Evolutionary conservation across 2,888 invertebrate genomes (phyloP), one percentile per base, ranked within the genome.

Genomic region (Abrostola tripartita): DNA sequence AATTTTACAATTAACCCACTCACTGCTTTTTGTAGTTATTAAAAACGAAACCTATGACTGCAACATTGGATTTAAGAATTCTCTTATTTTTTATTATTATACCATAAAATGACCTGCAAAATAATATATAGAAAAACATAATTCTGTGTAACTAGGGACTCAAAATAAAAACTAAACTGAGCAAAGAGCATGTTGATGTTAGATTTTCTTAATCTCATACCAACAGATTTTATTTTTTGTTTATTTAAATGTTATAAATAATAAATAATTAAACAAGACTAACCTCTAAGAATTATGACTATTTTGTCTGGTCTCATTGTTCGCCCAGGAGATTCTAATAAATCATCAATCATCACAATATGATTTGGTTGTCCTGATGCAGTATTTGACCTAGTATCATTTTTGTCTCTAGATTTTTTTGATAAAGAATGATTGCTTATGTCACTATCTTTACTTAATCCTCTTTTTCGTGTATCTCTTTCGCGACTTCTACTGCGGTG

Each of bases 251-350:
- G 44, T 44, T 36, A 50, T 9, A 54, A 52, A n/a, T 37, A 12
- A 35, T 40, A 40, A n/a, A n/a, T n/a, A 41, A 37, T 4, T 5
- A 37, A 47, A n/a, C 9, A 1, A 50, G 14, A 76, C 83, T 74
- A 76, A 95, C 95, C 99, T 88, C 99, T 95, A 55, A 99, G 92
- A 81, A 99, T 97, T 64, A 99, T 97, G 38, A 98, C 98, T 79
- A 99, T 97, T 88, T 96, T 96, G 10, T 95, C 95, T 24, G 99
- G 98, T 78, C 99, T 96, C 78, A 96, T 96, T 67, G 95, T 95
- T 53, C 99, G 95, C 8, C 98, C 98, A 2, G 99, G 99, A 35
- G 95, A 90, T 84, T 96, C 96, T 53, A 99, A 91, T 66, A 99
- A 91, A 86, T 99, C 98, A 85, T 98, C 98, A 78, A 99, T 97